Conservation (phyloP, 2,888 invertebrate species). For the Melanostoma scalare region DNA sequence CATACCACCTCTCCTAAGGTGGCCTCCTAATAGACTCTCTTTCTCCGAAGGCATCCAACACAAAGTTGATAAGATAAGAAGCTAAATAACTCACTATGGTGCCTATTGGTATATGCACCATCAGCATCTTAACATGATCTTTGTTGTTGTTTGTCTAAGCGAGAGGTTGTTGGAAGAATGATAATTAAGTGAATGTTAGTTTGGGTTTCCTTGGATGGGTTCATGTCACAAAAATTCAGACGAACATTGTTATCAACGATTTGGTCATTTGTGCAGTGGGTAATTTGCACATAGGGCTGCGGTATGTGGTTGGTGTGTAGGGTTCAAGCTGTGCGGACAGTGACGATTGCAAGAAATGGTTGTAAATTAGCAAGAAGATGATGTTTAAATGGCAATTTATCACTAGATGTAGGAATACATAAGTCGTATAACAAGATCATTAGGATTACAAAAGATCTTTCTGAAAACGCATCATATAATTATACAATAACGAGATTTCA, state of each 20-base stretch:
- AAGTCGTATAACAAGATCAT: not conserved
- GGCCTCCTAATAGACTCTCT: slow-evolving; percentile 60
- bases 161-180: slow-evolving; percentile 29
- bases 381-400: slow-evolving; percentile 5
- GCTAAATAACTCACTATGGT: slow-evolving; percentile 72
- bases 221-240: slow-evolving; percentile 12
- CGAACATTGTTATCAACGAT: slow-evolving; percentile 29
- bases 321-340: slow-evolving; percentile 19
- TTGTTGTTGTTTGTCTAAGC: slow-evolving; percentile 38
- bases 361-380: slow-evolving; percentile 6
- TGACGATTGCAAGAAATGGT: slow-evolving; percentile 25
- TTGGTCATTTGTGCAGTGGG: slow-evolving; percentile 29
- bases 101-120: slow-evolving; percentile 53
- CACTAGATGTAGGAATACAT: not conserved
- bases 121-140: slow-evolving; percentile 60
- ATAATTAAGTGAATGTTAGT: slow-evolving; percentile 63
- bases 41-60: slow-evolving; percentile 59
- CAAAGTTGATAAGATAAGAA: slow-evolving; percentile 70
- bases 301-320: slow-evolving; percentile 2
- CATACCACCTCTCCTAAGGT: slow-evolving; percentile 34
- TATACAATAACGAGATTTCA: no score
- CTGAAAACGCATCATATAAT: no score
- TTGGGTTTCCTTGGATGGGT: not conserved
- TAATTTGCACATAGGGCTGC: slow-evolving; percentile 1
- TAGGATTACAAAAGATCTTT: no score